phyloP scores from a whole-genome alignment of 2,113 vertebrate genomes.

The Entelurus aequoreus region DNA sequence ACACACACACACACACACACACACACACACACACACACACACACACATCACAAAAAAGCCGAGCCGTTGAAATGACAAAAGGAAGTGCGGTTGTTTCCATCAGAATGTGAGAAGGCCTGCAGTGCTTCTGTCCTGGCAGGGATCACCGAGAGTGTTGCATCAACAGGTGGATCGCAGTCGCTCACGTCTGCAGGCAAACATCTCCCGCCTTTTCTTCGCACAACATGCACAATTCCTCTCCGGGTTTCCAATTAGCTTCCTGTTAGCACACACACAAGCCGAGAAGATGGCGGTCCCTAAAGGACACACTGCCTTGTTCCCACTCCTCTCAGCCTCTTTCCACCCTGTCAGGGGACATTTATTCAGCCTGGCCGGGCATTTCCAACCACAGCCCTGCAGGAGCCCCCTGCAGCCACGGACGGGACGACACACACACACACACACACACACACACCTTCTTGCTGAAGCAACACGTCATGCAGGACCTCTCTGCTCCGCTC shows the following conservation, averaged over 20 bases:
- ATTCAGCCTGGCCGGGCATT: conserved; percentile 51
- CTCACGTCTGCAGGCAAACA: conserved; percentile 17
- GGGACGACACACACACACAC: neutral
- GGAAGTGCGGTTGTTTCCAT: neutral
- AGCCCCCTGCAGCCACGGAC: conserved; percentile 31
- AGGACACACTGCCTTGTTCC: neutral
- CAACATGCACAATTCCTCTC: conserved; percentile 17
- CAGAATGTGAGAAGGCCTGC: conserved; percentile 5
- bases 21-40: conserved; percentile 25
- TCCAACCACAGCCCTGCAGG: conserved; percentile 6
- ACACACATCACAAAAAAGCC: neutral
- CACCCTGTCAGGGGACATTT: conserved; percentile 58
- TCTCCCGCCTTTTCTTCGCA: conserved; percentile 25
- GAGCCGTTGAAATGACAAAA: neutral
- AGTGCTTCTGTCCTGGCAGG: neutral
- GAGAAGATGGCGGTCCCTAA: no score
- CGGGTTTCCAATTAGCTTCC: conserved; percentile 44
- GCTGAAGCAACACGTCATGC: conserved; percentile 42
- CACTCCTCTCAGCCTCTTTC: conserved; percentile 42
- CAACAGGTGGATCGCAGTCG: neutral
- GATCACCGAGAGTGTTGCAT: neutral
- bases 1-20: conserved; percentile 42
- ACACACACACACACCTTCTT: conserved; percentile 39
- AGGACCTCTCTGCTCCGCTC: neutral
- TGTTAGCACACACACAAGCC: neutral